Evolutionary conservation across 2,113 vertebrate genomes (phyloP), one percentile per base, ranked within the genome.

Genomic region (Reinhardtius hippoglossoides): DNA sequence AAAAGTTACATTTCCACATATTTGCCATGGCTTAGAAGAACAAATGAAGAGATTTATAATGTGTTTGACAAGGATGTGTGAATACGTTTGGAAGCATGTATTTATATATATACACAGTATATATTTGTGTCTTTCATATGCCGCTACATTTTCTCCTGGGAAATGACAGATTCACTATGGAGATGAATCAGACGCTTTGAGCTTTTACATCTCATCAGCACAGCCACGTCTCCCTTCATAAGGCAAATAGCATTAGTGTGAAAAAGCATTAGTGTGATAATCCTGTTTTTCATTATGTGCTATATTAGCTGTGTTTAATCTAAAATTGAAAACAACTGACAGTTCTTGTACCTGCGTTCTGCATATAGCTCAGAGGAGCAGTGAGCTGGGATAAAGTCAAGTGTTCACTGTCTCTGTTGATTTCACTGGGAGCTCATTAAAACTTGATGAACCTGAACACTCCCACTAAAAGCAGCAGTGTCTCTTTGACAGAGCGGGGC

Each of bases 381-480:
- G 74, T 23, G 79, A 7, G 59, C 57, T 27, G 74, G 73, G 70
- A 61, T 75, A 65, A 75, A 82, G 85, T 62, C 67, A 72, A 74
- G 83, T 62, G 78, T 77, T 77, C 61, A 52, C 54, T 46, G 83
- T 86, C 88, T 86, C 74, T 56, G 70, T 73, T 64, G 85, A 88
- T 88, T 87, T 85, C 81, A 90, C 82, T 82, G 61, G 52, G 18
- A 55, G 72, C 86, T 90, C 89, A 90, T 93, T 91, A 92, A 91
- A 92, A 84, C 85, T 88, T 89, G 85, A 92, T 89, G 86, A 89
- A 90, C 65, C 77, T 72, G 78, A 81, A 90, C 81, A 80, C 83
- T 90, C 84, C 72, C 68, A 82, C 74, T 89, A 87, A 92, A 87
- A 90, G 85, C 88, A 85, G 76, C 74, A n/a, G 77, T 68, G 23